Evolutionary conservation across 2,113 vertebrate genomes (phyloP).

Genomic region (Spermophilus dauricus): DNA sequence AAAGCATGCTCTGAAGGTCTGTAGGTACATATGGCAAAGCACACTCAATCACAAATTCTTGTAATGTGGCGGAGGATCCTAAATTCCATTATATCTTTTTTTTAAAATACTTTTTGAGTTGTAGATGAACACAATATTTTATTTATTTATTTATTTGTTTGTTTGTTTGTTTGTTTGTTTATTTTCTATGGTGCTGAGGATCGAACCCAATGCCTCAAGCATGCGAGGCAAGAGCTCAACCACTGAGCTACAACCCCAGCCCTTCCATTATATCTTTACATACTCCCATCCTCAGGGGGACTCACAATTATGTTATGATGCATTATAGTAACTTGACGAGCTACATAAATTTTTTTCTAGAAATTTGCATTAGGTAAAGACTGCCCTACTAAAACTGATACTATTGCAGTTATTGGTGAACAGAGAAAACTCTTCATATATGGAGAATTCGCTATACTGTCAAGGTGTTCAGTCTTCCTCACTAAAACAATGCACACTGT

Average conservation of each 20-base stretch:
- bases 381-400: not conserved
- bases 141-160: too few species aligned
- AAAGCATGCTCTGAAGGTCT: not conserved
- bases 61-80: not conserved
- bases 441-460: not conserved
- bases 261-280: not conserved
- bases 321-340: not conserved
- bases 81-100: not conserved
- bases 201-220: too few species aligned
- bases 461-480: not conserved
- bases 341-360: not conserved
- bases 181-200: too few species aligned
- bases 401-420: not conserved
- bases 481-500: not conserved
- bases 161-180: too few species aligned
- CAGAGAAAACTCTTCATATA: not conserved
- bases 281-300: too few species aligned
- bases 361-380: not conserved
- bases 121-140: too few species aligned
- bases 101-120: too few species aligned
- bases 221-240: too few species aligned
- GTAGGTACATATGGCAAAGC: not conserved
- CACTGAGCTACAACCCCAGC: too few species aligned
- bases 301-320: not conserved
- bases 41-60: not conserved